These are phyloP conservation scores for Philhelius pedissequus DNA, from an alignment of 2,888 invertebrate species.

Conservation along the genomic window DNA sequence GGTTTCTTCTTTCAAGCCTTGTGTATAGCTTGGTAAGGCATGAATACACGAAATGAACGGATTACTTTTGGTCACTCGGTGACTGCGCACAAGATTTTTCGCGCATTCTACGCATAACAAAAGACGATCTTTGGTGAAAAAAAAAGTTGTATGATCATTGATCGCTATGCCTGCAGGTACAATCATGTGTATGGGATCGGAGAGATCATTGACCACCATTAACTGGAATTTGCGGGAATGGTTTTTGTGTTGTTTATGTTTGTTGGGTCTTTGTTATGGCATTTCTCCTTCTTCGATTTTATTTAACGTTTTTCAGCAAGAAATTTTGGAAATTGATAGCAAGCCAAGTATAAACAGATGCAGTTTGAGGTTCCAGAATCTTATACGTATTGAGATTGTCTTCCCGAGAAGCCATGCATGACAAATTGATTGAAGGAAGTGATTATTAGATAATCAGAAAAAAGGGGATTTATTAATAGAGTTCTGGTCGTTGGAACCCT, in stretches of 20 bases:
- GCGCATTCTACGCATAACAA: conserved; percentile 30
- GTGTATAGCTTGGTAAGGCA: not conserved
- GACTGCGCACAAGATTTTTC: conserved; percentile 20
- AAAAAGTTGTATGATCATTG: conserved; percentile 6
- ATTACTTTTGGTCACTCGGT: conserved; percentile 36
- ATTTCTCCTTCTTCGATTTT: not conserved
- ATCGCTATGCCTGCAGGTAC: too few species aligned
- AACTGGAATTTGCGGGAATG: conserved; percentile 35
- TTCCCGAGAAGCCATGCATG: not conserved
- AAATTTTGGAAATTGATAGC: not conserved
- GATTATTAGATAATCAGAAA: too few species aligned
- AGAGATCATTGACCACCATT: conserved; percentile 52
- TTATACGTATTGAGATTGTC: not conserved
- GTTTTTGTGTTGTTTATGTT: not conserved
- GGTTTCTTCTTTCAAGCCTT: not conserved
- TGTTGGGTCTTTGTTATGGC: not conserved
- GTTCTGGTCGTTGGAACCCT: too few species aligned
- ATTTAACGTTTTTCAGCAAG: not conserved
- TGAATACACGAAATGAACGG: conserved; percentile 24
- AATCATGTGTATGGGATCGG: not conserved
- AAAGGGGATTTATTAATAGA: too few species aligned
- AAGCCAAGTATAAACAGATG: not conserved
- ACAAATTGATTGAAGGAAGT: too few species aligned
- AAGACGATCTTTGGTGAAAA: conserved; percentile 10
- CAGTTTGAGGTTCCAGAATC: not conserved